Percentiles rank a stretch among this genome's conserved stretches.
Evolutionary conservation across 2,888 invertebrate species (phyloP).

Genomic region (Melieria picta): DNA sequence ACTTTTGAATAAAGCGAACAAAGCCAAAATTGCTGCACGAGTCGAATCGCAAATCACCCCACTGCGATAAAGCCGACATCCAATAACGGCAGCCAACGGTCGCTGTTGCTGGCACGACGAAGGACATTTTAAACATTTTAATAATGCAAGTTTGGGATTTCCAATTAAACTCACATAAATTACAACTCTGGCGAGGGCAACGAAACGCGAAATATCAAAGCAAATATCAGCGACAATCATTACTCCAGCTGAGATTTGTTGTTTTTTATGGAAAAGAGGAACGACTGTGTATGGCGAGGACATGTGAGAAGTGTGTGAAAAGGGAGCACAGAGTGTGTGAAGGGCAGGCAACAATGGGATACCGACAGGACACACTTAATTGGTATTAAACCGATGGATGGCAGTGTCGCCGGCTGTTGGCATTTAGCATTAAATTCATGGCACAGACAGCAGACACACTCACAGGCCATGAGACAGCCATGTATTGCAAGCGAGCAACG

Average conservation of each 20-base stretch:
- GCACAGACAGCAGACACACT: neutral
- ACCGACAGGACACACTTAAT: conserved; percentile 47
- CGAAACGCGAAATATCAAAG: conserved; percentile 49
- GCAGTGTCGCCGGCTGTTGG: conserved; percentile 1
- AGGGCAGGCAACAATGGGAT: neutral
- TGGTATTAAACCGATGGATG: conserved; percentile 50
- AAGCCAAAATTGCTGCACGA: too few relatives aligned
- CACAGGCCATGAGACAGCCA: too few relatives aligned
- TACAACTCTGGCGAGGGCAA: conserved; percentile 38
- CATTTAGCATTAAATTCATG: conserved; percentile 5
- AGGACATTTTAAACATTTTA: neutral
- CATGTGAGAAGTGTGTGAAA: neutral
- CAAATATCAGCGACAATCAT: conserved; percentile 39
- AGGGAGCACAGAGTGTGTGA: too few relatives aligned
- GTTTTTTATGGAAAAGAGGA: too few relatives aligned
- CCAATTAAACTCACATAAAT: conserved; percentile 4
- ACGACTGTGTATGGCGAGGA: too few relatives aligned
- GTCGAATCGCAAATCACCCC: too few relatives aligned
- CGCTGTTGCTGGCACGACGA: too few relatives aligned
- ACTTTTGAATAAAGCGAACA: too few relatives aligned
- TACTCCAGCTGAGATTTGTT: too few relatives aligned
- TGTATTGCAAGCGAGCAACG: too few relatives aligned
- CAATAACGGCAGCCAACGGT: too few relatives aligned
- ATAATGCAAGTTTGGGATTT: neutral
- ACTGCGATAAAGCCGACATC: too few relatives aligned